Conservation (phyloP, 2,888 invertebrate species). For the Stenodema calcarata region DNA sequence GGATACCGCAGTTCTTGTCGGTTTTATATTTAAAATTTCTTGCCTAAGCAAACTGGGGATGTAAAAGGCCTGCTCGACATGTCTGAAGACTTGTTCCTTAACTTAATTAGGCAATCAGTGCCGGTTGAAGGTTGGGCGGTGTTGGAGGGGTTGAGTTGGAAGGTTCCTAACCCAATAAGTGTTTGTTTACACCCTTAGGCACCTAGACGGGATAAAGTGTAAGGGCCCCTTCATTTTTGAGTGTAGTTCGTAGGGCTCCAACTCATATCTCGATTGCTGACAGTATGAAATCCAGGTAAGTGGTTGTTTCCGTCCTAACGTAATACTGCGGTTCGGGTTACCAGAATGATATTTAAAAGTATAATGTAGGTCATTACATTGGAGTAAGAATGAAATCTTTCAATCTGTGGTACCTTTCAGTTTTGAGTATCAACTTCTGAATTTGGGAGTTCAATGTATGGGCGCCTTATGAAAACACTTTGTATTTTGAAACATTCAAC, state of each 20-base stretch:
- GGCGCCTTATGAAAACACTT: too few species aligned
- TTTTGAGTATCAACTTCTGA: too few species aligned
- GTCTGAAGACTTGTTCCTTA: conserved; percentile 14
- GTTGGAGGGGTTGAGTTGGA: not conserved
- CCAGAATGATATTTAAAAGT: too few species aligned
- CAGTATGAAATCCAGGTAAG: not conserved
- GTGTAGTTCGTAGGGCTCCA: not conserved
- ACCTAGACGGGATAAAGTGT: not conserved
- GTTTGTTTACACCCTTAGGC: conserved; percentile 32
- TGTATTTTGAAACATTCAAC: too few species aligned
- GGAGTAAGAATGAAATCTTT: too few species aligned
- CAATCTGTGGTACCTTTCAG: too few species aligned
- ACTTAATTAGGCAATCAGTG: conserved; percentile 36
- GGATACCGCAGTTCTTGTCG: not conserved
- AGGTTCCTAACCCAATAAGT: conserved; percentile 27
- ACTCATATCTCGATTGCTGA: not conserved
- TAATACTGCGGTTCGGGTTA: too few species aligned
- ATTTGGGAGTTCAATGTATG: too few species aligned
- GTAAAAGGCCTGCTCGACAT: not conserved
- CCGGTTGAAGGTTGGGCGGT: not conserved
- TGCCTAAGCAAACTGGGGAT: conserved; percentile 13
- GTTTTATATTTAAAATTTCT: conserved; percentile 16
- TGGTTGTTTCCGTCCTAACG: not conserved
- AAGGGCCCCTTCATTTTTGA: not conserved
- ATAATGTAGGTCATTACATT: too few species aligned